Percentiles rank a stretch among this genome's conserved stretches.
Evolutionary conservation across 2,797 vertebrate genomes (phyloP).

Genomic region (Mionectes olivaceus): DNA sequence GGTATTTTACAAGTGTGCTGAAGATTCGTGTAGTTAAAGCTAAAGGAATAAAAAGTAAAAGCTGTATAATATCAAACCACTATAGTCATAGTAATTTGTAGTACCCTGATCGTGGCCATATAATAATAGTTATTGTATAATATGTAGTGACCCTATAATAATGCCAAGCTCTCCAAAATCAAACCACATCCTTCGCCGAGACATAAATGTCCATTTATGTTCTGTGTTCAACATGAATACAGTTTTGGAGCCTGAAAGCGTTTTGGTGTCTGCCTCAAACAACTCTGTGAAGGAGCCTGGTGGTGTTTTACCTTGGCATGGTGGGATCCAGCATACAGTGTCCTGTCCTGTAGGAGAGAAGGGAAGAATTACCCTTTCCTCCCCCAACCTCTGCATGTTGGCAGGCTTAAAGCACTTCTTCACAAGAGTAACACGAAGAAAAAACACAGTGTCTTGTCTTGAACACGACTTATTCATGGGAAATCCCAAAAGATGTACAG

Average conservation of each 20-base stretch:
- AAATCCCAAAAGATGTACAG: neutral
- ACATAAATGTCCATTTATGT: accelerated
- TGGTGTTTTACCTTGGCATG: no score
- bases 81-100: neutral
- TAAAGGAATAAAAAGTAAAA: no score
- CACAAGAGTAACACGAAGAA: accelerated
- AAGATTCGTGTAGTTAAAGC: neutral
- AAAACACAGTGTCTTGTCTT: accelerated
- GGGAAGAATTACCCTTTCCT: neutral
- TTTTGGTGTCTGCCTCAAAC: no score
- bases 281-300: accelerated
- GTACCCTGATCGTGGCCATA: accelerated
- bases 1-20: accelerated
- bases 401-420: neutral
- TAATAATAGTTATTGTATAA: neutral
- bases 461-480: accelerated
- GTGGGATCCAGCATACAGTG: accelerated
- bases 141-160: no score
- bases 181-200: neutral
- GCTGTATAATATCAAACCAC: neutral
- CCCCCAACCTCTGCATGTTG: accelerated
- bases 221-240: accelerated
- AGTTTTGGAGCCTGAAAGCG: accelerated
- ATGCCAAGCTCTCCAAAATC: neutral
- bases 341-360: neutral